Evolutionary conservation across 2,888 invertebrate genomes (phyloP).

Genomic region (Iphiclides podalirius): DNA sequence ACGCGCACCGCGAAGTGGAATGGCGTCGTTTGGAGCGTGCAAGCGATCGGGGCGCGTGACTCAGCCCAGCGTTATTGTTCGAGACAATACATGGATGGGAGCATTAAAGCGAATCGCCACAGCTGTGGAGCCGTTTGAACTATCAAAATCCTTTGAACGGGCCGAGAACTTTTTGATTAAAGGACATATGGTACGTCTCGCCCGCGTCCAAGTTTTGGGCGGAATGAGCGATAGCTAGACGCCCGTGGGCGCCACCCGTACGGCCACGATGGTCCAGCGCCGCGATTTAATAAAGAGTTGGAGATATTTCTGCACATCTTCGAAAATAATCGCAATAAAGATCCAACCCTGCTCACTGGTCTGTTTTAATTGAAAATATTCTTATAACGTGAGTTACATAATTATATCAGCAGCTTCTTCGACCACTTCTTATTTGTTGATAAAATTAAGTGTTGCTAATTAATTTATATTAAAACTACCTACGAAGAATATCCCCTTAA

Average conservation of each 20-base stretch:
- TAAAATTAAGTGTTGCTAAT: too few relatives aligned
- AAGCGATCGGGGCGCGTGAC: conserved; percentile 37
- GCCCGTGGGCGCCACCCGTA: conserved; percentile 11
- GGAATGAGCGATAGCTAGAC: neutral
- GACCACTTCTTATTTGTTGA: too few relatives aligned
- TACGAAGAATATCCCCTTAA: too few relatives aligned
- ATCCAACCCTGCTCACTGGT: too few relatives aligned
- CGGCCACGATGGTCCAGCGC: neutral
- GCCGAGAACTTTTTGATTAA: conserved; percentile 13
- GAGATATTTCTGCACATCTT: too few relatives aligned
- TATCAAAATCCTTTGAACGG: conserved; percentile 11
- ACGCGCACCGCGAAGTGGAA: conserved; percentile 1
- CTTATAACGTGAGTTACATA: too few relatives aligned
- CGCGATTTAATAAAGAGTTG: neutral
- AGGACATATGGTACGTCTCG: conserved; percentile 5
- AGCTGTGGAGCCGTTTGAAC: conserved; percentile 26
- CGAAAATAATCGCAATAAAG: too few relatives aligned
- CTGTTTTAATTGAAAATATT: too few relatives aligned
- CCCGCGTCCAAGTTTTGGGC: neutral
- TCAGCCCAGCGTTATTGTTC: conserved; percentile 36
- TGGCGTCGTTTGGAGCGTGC: conserved; percentile 26
- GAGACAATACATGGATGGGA: conserved; percentile 32
- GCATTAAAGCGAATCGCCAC: conserved; percentile 22
- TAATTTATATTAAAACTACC: too few relatives aligned
- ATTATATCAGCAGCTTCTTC: too few relatives aligned